Evolutionary conservation across 2,797 vertebrate species (phyloP), one percentile per base, ranked within the genome.

Genomic region (Eidolon dupreanum): DNA sequence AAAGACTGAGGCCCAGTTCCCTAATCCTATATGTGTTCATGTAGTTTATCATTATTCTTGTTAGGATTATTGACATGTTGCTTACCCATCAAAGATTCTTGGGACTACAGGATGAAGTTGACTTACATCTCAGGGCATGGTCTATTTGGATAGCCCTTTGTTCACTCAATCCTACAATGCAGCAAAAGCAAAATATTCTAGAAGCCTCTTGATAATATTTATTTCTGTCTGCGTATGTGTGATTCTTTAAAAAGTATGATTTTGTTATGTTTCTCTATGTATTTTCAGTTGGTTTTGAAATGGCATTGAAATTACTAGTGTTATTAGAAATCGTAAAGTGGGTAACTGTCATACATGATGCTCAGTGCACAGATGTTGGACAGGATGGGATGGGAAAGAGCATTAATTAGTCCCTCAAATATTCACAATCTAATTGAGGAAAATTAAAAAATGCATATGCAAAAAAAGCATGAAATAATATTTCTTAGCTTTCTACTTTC

Each of bases 301-400:
- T 41, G 36, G 28, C 66, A 78, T 8, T 83, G 33, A 65, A 74
- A 61, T 41, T 12, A 33, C 24, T 12, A 9, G 6, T 83, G 20
- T 22, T 51, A 3, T 43, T 68, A 78, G 41, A 65, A 88, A 73
- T 10, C 53, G 31, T 20, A 43, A 91, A 57, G 8, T 17, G 2
- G 4, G 11, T 26, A n/a, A 12, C 24, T 82, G 1, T 41, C 33
- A 8, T 16, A 15, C 16, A 3, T 59, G n/a, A 74, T 46, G 51
- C 0, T n/a, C 6, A 28, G 38, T 8, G 19, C 0, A 0, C 49
- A 36, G 15, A 24, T 4, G 0, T 0, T 57, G 26, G 2, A 20
- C 43, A 88, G 24, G 28, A 33, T 13, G 36, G 33, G 8, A 49
- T 1, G 46, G 6, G 31, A 88, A 63, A 82, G 36, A 36, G 0